Base-by-base conservation (phyloP, 37 sponge, comb jelly and placozoan genomes). In the Mnemiopsis leidyi region DNA sequence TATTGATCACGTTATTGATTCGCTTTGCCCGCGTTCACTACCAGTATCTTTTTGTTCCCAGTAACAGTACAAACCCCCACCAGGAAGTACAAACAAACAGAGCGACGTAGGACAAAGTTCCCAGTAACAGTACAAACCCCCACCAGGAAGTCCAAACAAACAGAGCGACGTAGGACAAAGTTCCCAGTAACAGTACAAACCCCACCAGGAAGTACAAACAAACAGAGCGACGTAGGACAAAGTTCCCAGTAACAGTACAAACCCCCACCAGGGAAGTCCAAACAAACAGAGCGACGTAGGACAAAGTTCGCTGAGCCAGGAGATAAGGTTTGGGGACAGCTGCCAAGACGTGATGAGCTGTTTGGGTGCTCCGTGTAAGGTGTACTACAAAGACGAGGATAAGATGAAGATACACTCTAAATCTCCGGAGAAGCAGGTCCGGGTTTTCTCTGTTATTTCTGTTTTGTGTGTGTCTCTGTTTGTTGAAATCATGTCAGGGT, bases 381-480 rank as follows among this genome's bases (percentile, higher is more conserved):
- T 96, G 13, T 97, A 94, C 96, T 99, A 94, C 94, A 99, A 99
- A 67, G 95, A 93, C 13, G 97, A 97, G 69, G 97, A 99, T 82
- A 99, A 97, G 99, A 98, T 97, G 97, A 93, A 95, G 38, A 98
- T 98, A 38, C 99, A 98, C 93, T 95, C 95, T 0, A 93, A 94
- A 26, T 73, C 94, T 23, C 95, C 96, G 23, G 94, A 95, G 83
- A 98, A 98, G 93, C 96, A 94, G 48, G 93, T 93, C 25, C n/a
- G n/a, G n/a, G n/a, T n/a, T n/a, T n/a, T n/a, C n/a, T n/a, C n/a
- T n/a, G n/a, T n/a, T n/a, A n/a, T n/a, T n/a, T n/a, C n/a, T n/a
- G n/a, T n/a, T n/a, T n/a, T n/a, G n/a, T n/a, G n/a, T n/a, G n/a
- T n/a, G n/a, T n/a, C n/a, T n/a, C n/a, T n/a, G n/a, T n/a, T n/a